Base-by-base conservation (phyloP, 2,113 vertebrate genomes). In the Emydocephalus ijimae region DNA sequence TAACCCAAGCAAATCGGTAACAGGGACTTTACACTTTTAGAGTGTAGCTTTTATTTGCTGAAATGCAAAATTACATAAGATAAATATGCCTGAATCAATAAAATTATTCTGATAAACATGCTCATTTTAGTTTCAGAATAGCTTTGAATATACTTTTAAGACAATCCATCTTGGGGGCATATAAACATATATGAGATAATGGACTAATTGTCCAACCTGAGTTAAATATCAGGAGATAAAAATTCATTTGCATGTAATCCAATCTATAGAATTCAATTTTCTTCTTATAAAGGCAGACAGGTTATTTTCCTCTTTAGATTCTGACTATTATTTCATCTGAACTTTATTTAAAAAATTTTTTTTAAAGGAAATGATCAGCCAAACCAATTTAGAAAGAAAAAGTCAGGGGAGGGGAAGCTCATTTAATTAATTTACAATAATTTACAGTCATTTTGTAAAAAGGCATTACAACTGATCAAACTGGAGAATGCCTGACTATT, bases 401-500 rank as follows among this genome's bases (percentile, higher is more conserved):
- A 98, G 98, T 98, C 98, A 98, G 98, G 98, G 98, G 97, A 96
- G 95, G 97, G 96, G 98, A 98, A 99, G 98, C 98, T 98, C 97
- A 98, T 98, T 98, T 98, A 98, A 99, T 99, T 97, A 98, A 98
- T 98, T 98, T 99, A 99, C 99, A 99, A 98, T 98, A 98, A 99
- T 99, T 98, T 99, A 99, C 99, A 99, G 98, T 96, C 97, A 97
- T 97, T 97, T 97, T 97, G 95, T 97, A 97, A 98, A 98, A 98
- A 98, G 98, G 97, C 96, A 97, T 98, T 97, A 97, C 97, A 98
- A 97, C 97, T 96, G 97, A 98, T 98, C 98, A 97, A 98, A 98
- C 97, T 97, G 97, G 96, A 97, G 94, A 98, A 97, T 95, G 97
- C 96, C 96, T 97, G 96, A 96, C 97, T 98, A 98, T 98, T 98